A percentile compares a stretch with the other conserved stretches of the same genome.
Evolutionary conservation across 1,140 invertebrate species (phyloP).

Genomic region (Drosophila equinoxialis): DNA sequence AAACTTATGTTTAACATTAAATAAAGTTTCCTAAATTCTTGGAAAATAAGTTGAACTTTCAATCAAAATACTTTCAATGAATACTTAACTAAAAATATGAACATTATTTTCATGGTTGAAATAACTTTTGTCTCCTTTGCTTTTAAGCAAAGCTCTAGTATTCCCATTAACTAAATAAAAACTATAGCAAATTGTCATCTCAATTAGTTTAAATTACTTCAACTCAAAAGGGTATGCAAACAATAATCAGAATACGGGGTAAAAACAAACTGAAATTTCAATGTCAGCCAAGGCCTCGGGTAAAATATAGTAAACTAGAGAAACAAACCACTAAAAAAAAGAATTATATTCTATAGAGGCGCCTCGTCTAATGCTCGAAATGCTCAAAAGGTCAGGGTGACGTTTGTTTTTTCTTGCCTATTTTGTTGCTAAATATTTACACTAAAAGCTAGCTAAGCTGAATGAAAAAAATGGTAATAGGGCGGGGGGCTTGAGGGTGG

Average conservation of each 20-base stretch:
- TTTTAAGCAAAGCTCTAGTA: too few relatives aligned
- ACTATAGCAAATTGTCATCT: too few relatives aligned
- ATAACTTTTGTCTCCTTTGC: too few relatives aligned
- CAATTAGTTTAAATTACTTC: too few relatives aligned
- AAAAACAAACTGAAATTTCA: conserved; percentile 34
- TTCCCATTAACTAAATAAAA: too few relatives aligned
- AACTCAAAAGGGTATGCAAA: not conserved
- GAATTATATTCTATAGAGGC: not conserved
- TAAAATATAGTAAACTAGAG: not conserved
- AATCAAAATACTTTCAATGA: too few relatives aligned
- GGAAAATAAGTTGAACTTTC: too few relatives aligned
- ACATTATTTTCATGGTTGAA: too few relatives aligned
- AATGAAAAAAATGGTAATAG: not conserved
- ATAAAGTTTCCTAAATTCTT: too few relatives aligned
- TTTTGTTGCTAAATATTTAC: conserved; percentile 12
- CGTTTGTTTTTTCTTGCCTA: not conserved
- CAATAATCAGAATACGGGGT: not conserved
- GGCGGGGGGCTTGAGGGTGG: not conserved
- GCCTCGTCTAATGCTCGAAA: not conserved
- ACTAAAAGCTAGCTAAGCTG: conserved; percentile 2
- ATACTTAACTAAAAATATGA: too few relatives aligned
- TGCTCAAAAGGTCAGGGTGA: conserved; percentile 8
- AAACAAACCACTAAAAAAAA: not conserved
- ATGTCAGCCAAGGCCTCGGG: conserved; percentile 30
- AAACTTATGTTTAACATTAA: too few relatives aligned